Base-by-base conservation (phyloP, 2,888 invertebrate species). In the Lochmaea crataegi region DNA sequence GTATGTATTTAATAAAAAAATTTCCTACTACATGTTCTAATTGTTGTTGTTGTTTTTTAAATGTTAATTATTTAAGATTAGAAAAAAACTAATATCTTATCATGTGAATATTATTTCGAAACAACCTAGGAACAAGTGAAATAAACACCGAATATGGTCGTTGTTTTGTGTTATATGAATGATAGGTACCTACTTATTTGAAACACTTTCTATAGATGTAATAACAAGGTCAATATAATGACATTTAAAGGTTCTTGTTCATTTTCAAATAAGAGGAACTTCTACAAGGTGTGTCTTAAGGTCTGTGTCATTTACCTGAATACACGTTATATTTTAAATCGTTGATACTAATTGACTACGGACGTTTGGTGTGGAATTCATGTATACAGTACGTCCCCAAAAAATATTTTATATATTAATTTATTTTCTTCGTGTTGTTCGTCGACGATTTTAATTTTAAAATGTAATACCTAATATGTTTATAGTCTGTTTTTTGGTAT, bases 131-230 rank as follows among this genome's bases (percentile, higher is more conserved):
- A 53, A 53, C 18, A 18, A 53, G 9, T 53, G 18, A 53, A 53
- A 53, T 53, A 53, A 10, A 53, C 16, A 16, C 53, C 53, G 53
- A 53, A 53, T 53, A 53, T 53, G 53, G 53, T 53, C 10, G 53
- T 53, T 53, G 53, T 53, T 53, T 10, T 53, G 18, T 53, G 18
- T 53, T 53, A 16, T 16, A 53, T 18, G 53, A 53, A 53, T 53
- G 53, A 18, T 53, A 53, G 53, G 53, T 53, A 53, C 53, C 7
- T 45, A 45, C 42, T 7, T 51, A 51, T 51, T 14, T 51, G n/a
- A 51, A 16, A 51, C 53, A 53, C 53, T 53, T 53, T 53, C 53
- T 53, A 53, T 53, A 18, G 53, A 53, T 53, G 53, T 53, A 53
- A 53, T 18, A 53, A 53, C 53, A 53, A 53, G 53, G 53, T 16